Percentiles rank a stretch among this genome's conserved stretches.
Evolutionary conservation across 2,797 vertebrate genomes (phyloP).

Genomic region (Pantherophis alleghaniensis): DNA sequence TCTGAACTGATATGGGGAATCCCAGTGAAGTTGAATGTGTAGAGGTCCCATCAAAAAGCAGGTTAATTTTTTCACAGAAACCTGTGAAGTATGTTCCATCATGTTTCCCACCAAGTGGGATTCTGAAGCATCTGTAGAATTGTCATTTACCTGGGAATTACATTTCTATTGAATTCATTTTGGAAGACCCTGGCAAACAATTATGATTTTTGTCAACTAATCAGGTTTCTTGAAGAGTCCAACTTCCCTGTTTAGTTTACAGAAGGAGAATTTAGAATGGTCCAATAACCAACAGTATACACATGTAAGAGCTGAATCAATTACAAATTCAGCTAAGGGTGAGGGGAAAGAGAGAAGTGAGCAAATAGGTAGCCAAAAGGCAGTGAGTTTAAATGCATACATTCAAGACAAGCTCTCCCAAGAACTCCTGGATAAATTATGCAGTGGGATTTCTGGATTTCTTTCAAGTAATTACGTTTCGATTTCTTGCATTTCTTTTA

Average conservation of each 20-base stretch:
- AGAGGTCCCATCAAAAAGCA: background rate
- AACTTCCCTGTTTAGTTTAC: background rate
- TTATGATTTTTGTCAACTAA: background rate
- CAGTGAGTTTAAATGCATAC: conserved; percentile 46
- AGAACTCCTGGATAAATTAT: conserved; percentile 71
- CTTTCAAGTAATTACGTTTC: conserved; percentile 81
- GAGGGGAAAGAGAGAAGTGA: background rate
- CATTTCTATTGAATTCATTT: background rate
- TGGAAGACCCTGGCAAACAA: background rate
- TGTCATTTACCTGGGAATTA: background rate
- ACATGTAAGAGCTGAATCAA: background rate
- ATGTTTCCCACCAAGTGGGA: background rate
- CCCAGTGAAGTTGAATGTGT: background rate
- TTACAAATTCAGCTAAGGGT: background rate
- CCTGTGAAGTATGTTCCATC: background rate
- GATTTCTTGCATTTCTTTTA: conserved; percentile 77
- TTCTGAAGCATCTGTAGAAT: background rate
- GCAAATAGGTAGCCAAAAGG: background rate
- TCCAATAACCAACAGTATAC: background rate
- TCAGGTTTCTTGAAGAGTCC: background rate
- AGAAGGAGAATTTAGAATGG: background rate
- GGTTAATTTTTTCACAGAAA: no score
- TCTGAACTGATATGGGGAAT: background rate
- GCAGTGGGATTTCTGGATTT: conserved; percentile 77
- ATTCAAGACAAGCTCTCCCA: conserved; percentile 51